phyloP scores from a whole-genome alignment of 2,888 invertebrate species.

The Galeruca laticollis region DNA sequence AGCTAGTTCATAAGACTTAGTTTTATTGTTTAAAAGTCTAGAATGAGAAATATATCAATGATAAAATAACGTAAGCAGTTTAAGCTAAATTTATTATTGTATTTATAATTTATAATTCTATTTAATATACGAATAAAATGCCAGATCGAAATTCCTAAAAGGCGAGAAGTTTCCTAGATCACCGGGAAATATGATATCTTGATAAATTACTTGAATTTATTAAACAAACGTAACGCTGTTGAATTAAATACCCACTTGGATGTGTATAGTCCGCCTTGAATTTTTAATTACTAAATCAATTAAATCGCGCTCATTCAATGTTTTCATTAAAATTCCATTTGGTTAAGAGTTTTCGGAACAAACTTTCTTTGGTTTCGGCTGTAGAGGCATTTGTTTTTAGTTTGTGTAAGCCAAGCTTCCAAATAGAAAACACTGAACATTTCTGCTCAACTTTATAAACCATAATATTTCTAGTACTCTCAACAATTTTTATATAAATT shows the following conservation, averaged over 20 bases:
- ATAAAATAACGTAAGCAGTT: no score
- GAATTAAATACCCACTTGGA: not conserved
- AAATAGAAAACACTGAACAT: conserved; percentile 9
- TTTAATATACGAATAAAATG: no score
- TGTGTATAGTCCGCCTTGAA: not conserved
- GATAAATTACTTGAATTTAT: no score
- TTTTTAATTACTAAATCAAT: conserved; percentile 36
- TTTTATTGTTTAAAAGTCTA: no score
- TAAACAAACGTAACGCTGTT: not conserved
- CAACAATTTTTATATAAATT: conserved; percentile 26
- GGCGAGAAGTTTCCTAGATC: no score
- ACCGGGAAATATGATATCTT: no score
- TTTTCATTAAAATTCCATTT: conserved; percentile 40
- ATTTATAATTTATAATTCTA: no score
- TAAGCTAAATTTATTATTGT: no score
- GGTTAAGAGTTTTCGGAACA: conserved; percentile 29
- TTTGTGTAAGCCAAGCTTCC: conserved; percentile 16
- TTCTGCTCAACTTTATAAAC: conserved; percentile 23
- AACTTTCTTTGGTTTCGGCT: conserved; percentile 29
- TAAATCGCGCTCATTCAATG: conserved; percentile 36
- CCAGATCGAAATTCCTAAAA: no score
- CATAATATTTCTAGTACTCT: conserved; percentile 27
- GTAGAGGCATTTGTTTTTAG: conserved; percentile 41
- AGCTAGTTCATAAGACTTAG: no score
- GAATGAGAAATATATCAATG: no score